These are phyloP conservation scores for Luscinia luscinia DNA, from an alignment of 2,797 vertebrate genomes.

Conservation along the genomic window DNA sequence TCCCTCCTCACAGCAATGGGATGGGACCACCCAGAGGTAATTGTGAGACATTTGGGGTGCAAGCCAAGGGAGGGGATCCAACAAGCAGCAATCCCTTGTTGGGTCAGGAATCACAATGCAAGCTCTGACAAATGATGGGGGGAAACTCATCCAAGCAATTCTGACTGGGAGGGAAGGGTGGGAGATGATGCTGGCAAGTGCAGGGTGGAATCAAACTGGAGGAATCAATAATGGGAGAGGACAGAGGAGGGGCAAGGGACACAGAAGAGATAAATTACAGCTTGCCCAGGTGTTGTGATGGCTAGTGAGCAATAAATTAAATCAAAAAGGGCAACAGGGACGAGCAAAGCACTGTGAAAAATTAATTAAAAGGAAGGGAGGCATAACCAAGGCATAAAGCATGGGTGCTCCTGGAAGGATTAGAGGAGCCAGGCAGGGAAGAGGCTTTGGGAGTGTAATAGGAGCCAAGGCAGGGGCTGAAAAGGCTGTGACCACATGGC, in stretches of 20 bases:
- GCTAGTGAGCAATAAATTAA: slow-evolving; percentile 63
- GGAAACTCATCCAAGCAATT: not conserved
- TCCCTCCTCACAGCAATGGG: not conserved
- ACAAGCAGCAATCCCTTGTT: not conserved
- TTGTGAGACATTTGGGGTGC: not conserved
- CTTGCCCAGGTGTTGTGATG: slow-evolving; percentile 59
- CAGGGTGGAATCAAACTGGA: slow-evolving; percentile 26
- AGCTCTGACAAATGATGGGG: not conserved
- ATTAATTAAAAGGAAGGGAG: slow-evolving; percentile 70
- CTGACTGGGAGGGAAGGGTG: not conserved
- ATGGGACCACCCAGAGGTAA: not conserved
- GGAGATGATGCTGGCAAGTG: not conserved
- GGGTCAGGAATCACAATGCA: not conserved
- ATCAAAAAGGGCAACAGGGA: slow-evolving; percentile 57
- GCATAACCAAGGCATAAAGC: slow-evolving; percentile 60
- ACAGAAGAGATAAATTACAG: slow-evolving; percentile 52
- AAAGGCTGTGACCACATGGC: not conserved
- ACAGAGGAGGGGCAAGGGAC: not conserved
- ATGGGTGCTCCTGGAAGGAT: slow-evolving; percentile 24
- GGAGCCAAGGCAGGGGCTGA: slow-evolving; percentile 3
- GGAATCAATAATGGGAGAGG: slow-evolving; percentile 61
- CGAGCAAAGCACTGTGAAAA: slow-evolving; percentile 36
- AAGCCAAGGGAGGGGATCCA: not conserved
- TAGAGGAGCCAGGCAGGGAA: not conserved
- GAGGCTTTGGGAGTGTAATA: not conserved